Base-by-base conservation (phyloP, 2,888 invertebrate species). In the Alentia gelatinosa region DNA sequence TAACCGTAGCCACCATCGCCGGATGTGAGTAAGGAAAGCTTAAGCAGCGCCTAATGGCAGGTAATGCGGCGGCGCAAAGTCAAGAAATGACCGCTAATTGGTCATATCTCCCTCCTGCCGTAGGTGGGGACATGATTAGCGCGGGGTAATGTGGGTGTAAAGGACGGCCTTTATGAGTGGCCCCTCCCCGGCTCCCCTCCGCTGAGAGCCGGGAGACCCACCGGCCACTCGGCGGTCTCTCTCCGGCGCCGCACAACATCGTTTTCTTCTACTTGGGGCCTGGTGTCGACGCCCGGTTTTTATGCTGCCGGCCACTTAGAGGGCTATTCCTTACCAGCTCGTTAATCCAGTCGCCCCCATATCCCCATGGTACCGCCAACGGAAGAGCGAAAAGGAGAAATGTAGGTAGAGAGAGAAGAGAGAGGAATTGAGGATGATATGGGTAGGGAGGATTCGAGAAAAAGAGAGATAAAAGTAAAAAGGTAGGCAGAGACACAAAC, bases 91-190 rank as follows among this genome's bases (percentile, higher is more conserved):
- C 12, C n/a, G 50, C 15, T 86, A 86, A 86, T 86, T 86, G 86
- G 86, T 86, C 86, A 86, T 86, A 86, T 86, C 86, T 86, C 47
- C 30, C 47, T 86, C 33, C n/a, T 39, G 39, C 79, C 79, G 37
- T 37, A 79, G 79, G 79, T 37, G 35, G 79, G 37, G 23, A 15
- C 37, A 19, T 79, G 79, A 79, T 79, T 79, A 79, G 79, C 39
- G 79, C 3, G 5, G 1, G 37, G 79, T 79, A 79, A 79, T 79
- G 79, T 39, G 37, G 79, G 79, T 74, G 33, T 74, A 74, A 74
- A 74, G 74, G 74, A 56, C 56, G 3, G 23, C 56, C 56, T 56
- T 56, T 56, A 56, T n/a, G 56, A 56, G 56, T 3, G 4, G 4
- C 74, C 3, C 74, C 33, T 74, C 74, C 74, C 74, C 30, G 74